These are phyloP conservation scores for Colaptes auratus DNA, from an alignment of 2,113 vertebrate species.

Conservation along the genomic window DNA sequence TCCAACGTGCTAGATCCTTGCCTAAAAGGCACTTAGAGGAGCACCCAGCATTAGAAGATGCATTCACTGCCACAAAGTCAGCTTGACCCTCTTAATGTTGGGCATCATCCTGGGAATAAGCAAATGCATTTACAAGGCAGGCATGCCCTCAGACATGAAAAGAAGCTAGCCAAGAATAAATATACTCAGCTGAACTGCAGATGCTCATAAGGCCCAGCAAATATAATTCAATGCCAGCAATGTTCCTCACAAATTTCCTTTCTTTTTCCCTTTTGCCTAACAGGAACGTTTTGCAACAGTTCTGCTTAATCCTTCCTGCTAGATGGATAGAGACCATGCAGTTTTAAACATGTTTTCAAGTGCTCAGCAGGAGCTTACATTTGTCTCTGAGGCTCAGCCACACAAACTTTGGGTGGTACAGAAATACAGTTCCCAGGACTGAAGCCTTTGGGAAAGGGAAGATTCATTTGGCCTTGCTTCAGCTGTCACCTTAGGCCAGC, in stretches of 20 bases:
- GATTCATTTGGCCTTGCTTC: accelerated
- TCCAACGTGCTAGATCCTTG: not conserved
- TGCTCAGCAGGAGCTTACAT: not conserved
- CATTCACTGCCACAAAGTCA: not conserved
- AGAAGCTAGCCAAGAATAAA: not conserved
- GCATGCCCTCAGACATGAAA: not conserved
- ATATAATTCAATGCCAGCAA: not conserved
- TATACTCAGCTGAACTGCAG: not conserved
- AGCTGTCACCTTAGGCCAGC: not conserved
- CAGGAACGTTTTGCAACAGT: not conserved
- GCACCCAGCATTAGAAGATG: not conserved
- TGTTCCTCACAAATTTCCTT: not conserved
- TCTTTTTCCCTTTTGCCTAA: not conserved
- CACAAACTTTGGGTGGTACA: not conserved
- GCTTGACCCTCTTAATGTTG: not conserved
- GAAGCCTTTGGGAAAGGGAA: not conserved
- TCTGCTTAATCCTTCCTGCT: not conserved
- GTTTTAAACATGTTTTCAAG: not conserved
- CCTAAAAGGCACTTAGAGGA: not conserved
- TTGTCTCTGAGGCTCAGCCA: not conserved
- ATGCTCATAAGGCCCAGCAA: not conserved
- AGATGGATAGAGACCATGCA: not conserved
- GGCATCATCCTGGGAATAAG: not conserved
- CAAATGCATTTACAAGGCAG: not conserved
- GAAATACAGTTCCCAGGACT: not conserved